Evolutionary conservation across 2,797 vertebrate species (phyloP).

Genomic region (Coregonus suidteri): DNA sequence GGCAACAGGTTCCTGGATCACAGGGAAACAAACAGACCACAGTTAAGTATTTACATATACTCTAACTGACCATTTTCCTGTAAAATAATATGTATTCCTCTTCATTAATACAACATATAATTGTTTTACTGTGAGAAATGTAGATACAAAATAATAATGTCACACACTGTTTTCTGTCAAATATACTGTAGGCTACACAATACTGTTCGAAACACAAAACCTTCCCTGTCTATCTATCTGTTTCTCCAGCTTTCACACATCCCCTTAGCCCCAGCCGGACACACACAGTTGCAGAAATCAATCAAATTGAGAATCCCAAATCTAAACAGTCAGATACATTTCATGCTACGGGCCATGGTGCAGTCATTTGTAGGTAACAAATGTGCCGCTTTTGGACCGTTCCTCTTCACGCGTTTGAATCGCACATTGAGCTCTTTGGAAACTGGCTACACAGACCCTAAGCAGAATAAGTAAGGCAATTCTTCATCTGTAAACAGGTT

Average conservation of each 20-base stretch:
- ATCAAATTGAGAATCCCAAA: neutral
- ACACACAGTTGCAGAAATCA: neutral
- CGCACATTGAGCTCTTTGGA: constrained; percentile 71
- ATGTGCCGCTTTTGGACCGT: constrained; percentile 45
- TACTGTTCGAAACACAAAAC: neutral
- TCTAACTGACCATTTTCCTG: no score
- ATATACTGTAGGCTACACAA: neutral
- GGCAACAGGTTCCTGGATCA: constrained; percentile 88
- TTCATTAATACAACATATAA: no score
- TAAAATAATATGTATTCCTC: no score
- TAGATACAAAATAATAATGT: neutral
- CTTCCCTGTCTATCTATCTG: neutral
- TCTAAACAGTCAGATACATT: neutral
- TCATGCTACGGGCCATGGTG: neutral
- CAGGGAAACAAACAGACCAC: neutral
- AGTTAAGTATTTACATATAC: neutral
- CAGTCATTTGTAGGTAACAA: constrained; percentile 66
- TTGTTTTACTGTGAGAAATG: no score
- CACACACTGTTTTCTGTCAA: neutral
- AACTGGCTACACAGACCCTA: constrained; percentile 55
- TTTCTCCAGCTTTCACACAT: neutral
- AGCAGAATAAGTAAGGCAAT: constrained; percentile 74
- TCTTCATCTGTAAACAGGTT: constrained; percentile 80
- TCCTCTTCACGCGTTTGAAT: constrained; percentile 56
- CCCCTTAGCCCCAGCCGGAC: neutral